A percentile compares a stretch with the other conserved stretches of the same genome.
phyloP scores from a whole-genome alignment of 2,888 invertebrate genomes.

The Pristionchus exspectatus region DNA sequence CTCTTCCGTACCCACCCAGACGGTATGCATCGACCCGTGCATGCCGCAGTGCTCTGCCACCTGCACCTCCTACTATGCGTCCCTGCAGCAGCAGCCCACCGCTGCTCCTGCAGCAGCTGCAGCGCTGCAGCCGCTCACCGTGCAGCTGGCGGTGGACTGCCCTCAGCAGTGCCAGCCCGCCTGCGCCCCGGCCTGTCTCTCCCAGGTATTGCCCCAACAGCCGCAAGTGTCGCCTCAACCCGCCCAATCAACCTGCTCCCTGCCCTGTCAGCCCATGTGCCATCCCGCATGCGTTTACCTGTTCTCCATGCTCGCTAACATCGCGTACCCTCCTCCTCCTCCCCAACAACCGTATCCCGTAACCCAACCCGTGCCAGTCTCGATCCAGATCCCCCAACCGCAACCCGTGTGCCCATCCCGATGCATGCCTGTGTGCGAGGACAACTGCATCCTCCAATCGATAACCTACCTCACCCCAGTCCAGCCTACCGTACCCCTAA shows the following conservation, averaged over 20 bases:
- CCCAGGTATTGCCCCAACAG: background rate
- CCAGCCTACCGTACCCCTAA: background rate
- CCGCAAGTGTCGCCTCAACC: background rate
- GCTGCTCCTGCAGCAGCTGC: background rate
- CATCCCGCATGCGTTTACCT: conserved; percentile 61
- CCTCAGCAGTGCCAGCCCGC: background rate
- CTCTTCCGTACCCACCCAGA: background rate
- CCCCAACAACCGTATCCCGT: background rate
- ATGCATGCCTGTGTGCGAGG: conserved; percentile 44
- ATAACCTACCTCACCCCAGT: conserved; percentile 4
- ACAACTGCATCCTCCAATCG: conserved; percentile 14
- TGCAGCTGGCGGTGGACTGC: background rate
- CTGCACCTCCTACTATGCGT: conserved; percentile 61
- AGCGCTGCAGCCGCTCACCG: background rate
- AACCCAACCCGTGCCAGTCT: background rate
- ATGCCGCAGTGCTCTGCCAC: conserved; percentile 64
- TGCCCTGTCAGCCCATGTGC: conserved; percentile 68
- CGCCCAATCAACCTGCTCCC: conserved; percentile 58
- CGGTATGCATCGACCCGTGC: conserved; percentile 64
- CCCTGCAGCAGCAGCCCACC: conserved; percentile 58
- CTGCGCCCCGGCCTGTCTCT: background rate
- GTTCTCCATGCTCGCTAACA: conserved; percentile 57
- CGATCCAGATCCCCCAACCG: background rate
- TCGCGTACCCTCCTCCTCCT: conserved; percentile 11
- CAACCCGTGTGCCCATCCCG: conserved; percentile 8